phyloP scores from a whole-genome alignment of 2,888 invertebrate species.

The Lycocerus yunnanus region DNA sequence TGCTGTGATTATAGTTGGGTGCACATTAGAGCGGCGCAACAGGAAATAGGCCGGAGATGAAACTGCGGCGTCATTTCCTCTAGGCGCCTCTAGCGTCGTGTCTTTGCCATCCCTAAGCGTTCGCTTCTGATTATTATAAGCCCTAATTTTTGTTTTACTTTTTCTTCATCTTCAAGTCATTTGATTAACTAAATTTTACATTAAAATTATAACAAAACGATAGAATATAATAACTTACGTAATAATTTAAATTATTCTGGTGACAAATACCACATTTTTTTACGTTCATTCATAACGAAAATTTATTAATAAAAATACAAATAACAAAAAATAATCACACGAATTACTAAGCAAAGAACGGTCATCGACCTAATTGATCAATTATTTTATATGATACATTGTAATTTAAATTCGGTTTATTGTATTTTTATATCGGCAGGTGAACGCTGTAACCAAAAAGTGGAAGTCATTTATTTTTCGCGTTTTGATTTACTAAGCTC shows the following conservation, averaged over 20 bases:
- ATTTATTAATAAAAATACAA: background rate
- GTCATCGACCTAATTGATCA: background rate
- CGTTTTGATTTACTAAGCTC: background rate
- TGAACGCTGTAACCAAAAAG: background rate
- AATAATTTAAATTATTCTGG: background rate
- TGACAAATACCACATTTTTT: background rate
- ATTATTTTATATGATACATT: background rate
- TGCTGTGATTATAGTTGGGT: conserved; percentile 48
- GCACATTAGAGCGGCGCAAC: conserved; percentile 53
- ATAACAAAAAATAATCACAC: background rate
- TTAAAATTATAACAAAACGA: background rate
- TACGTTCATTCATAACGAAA: background rate
- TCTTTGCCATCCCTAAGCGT: conserved; percentile 31
- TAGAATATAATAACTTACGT: background rate
- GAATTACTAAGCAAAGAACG: background rate
- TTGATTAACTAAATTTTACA: background rate
- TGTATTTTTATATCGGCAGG: background rate
- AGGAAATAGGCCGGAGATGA: conserved; percentile 60
- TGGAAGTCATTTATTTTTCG: background rate
- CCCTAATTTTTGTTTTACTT: conserved; percentile 25
- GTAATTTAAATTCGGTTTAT: background rate
- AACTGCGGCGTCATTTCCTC: conserved; percentile 59
- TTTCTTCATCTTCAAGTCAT: background rate
- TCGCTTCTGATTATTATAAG: conserved; percentile 26
- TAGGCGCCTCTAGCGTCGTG: conserved; percentile 26